Evolutionary conservation across 1,140 invertebrate species (phyloP).

Genomic region (Colletes latitarsis): DNA sequence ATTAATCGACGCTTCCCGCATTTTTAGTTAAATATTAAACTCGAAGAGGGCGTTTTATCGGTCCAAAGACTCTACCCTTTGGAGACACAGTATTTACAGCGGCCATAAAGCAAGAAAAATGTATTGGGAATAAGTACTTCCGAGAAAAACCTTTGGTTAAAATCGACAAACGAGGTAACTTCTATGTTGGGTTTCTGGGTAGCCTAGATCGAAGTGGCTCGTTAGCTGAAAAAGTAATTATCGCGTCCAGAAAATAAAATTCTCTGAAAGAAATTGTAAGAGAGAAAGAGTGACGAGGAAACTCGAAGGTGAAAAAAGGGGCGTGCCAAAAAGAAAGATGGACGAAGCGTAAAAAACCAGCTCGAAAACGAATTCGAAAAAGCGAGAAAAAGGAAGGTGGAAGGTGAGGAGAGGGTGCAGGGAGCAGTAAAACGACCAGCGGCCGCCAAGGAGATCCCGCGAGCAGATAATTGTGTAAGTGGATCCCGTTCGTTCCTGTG

Average conservation of each 20-base stretch:
- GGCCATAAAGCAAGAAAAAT: too few species aligned
- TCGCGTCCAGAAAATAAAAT: not conserved
- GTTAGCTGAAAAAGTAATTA: not conserved
- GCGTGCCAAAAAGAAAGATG: conserved; percentile 55
- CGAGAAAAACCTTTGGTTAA: not conserved
- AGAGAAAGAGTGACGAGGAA: conserved; percentile 33
- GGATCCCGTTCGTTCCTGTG: conserved; percentile 58
- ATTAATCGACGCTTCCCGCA: too few species aligned
- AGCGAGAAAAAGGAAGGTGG: conserved; percentile 5
- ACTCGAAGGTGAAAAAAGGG: conserved; percentile 31
- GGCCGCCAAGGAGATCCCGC: conserved; percentile 72
- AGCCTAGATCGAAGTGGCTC: conserved; percentile 4
- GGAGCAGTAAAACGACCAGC: conserved; percentile 71
- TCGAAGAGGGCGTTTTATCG: too few species aligned
- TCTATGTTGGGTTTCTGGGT: not conserved
- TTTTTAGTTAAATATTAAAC: too few species aligned
- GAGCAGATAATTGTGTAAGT: conserved; percentile 78
- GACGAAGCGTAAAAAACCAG: conserved; percentile 54
- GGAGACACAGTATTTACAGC: too few species aligned
- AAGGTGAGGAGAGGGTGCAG: conserved; percentile 50
- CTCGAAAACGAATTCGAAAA: conserved; percentile 57
- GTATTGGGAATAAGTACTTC: not conserved
- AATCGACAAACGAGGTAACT: not conserved
- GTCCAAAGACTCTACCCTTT: too few species aligned
- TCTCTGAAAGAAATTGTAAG: too few species aligned